Evolutionary conservation across 23 tunicate species (phyloP).

Genomic region (Styela clava): DNA sequence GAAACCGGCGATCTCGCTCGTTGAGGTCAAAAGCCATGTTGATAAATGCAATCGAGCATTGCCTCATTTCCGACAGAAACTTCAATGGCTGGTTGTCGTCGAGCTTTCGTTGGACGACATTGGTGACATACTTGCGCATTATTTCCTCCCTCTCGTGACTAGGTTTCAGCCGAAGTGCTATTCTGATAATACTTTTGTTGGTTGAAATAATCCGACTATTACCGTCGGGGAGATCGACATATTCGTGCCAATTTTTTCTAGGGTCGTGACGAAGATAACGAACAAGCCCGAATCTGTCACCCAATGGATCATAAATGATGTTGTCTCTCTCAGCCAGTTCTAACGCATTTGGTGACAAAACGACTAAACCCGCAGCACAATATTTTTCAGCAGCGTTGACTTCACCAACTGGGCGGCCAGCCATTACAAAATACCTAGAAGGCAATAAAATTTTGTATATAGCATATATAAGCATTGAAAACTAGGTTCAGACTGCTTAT

Average conservation of each 20-base stretch:
- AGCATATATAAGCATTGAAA: no score
- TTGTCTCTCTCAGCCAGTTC: constrained; percentile 75
- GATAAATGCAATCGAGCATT: constrained; percentile 81
- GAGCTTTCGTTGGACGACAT: constrained; percentile 75
- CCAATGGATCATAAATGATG: constrained; percentile 41
- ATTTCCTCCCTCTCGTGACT: constrained; percentile 40
- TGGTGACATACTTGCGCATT: constrained; percentile 67
- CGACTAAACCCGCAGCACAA: constrained; percentile 87
- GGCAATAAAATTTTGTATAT: no score
- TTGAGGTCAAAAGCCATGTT: constrained; percentile 75
- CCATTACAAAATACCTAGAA: constrained; percentile 77
- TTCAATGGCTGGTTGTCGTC: constrained; percentile 89
- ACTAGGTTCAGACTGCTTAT: no score
- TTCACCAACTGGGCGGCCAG: constrained; percentile 93
- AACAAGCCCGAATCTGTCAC: constrained; percentile 69
- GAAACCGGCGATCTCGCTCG: constrained; percentile 59
- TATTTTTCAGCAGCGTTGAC: constrained; percentile 98
- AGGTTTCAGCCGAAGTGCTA: constrained; percentile 42
- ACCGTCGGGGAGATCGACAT: constrained; percentile 60
- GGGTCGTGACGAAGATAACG: constrained; percentile 72
- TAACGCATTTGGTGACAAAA: constrained; percentile 91
- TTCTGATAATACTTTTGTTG: constrained; percentile 22
- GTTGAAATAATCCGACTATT: constrained; percentile 12
- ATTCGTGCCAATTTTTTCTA: constrained; percentile 58
- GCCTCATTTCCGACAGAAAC: constrained; percentile 90